Evolutionary conservation across 2,888 invertebrate species (phyloP).

Genomic region (Hypsopygia costalis): DNA sequence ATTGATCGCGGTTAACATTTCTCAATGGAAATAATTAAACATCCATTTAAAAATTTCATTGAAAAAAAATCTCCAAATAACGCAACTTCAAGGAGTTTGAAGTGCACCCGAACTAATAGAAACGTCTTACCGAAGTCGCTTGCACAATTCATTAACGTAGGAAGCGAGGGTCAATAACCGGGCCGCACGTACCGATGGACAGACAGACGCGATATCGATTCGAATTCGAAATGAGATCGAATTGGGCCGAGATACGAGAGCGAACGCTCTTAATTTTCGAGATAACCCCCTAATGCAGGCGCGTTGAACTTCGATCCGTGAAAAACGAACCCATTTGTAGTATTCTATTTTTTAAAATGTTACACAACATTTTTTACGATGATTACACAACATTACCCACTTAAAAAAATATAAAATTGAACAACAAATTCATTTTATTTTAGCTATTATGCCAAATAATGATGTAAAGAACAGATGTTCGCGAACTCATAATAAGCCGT

Average conservation of each 20-base stretch:
- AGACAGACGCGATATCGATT: slow-evolving; percentile 41
- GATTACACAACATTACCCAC: slow-evolving; percentile 10
- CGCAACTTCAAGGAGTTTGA: slow-evolving; percentile 19
- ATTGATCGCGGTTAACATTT: too few relatives aligned
- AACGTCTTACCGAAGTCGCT: slow-evolving; percentile 53
- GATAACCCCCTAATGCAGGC: slow-evolving; percentile 69
- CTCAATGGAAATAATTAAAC: too few relatives aligned
- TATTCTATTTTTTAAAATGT: slow-evolving; percentile 20
- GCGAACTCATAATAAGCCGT: slow-evolving; percentile 75
- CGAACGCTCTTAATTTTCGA: slow-evolving; percentile 60
- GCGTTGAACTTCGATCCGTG: slow-evolving; percentile 45
- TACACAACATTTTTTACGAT: slow-evolving; percentile 17
- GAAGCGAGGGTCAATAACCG: slow-evolving; percentile 63
- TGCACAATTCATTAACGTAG: slow-evolving; percentile 67
- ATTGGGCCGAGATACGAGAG: slow-evolving; percentile 58
- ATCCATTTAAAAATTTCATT: too few relatives aligned
- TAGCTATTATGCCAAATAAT: slow-evolving; percentile 63
- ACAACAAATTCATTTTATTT: slow-evolving; percentile 51
- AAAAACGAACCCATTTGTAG: slow-evolving; percentile 24
- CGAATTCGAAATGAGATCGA: slow-evolving; percentile 62
- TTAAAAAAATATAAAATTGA: slow-evolving; percentile 42
- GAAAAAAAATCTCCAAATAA: neutral
- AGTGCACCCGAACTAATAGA: slow-evolving; percentile 43
- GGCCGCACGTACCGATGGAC: slow-evolving; percentile 33
- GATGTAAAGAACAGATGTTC: slow-evolving; percentile 71